These are phyloP conservation scores for Tetranychus piercei DNA, from an alignment of 2,888 invertebrate genomes.

Conservation along the genomic window DNA sequence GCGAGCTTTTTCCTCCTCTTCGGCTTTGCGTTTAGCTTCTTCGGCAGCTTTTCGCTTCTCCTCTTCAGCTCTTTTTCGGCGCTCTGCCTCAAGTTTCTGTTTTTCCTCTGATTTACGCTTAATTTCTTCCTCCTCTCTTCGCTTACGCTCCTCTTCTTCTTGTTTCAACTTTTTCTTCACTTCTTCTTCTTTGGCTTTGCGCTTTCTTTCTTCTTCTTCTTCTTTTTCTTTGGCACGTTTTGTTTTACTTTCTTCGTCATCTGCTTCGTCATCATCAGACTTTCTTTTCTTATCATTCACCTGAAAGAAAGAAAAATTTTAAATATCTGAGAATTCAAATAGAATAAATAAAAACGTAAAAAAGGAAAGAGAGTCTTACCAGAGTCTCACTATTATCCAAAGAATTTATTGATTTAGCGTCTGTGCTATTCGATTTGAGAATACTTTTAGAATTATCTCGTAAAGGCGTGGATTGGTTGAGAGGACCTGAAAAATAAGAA, in stretches of 20 bases:
- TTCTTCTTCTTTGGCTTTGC: not conserved
- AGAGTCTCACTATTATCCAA: too few relatives aligned
- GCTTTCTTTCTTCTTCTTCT: not conserved
- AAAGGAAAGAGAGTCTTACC: too few relatives aligned
- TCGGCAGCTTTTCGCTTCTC: not conserved
- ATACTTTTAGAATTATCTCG: too few relatives aligned
- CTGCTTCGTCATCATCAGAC: not conserved
- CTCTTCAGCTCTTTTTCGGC: not conserved
- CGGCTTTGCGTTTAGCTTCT: not conserved
- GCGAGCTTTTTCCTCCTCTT: not conserved
- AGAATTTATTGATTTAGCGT: too few relatives aligned
- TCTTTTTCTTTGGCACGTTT: not conserved
- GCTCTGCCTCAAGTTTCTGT: not conserved
- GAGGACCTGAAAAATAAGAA: too few relatives aligned
- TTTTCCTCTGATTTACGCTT: not conserved
- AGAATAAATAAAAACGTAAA: too few relatives aligned
- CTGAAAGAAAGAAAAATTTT: not conserved
- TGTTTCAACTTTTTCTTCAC: not conserved
- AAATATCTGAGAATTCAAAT: too few relatives aligned
- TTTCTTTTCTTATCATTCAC: not conserved
- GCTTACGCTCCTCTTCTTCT: not conserved
- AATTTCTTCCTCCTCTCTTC: not conserved
- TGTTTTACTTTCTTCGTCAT: not conserved
- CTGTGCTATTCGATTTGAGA: too few relatives aligned
- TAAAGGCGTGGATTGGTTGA: too few relatives aligned